phyloP scores from a whole-genome alignment of 64 coral and sea anemone genomes.

The Stichodactyla helianthus region DNA sequence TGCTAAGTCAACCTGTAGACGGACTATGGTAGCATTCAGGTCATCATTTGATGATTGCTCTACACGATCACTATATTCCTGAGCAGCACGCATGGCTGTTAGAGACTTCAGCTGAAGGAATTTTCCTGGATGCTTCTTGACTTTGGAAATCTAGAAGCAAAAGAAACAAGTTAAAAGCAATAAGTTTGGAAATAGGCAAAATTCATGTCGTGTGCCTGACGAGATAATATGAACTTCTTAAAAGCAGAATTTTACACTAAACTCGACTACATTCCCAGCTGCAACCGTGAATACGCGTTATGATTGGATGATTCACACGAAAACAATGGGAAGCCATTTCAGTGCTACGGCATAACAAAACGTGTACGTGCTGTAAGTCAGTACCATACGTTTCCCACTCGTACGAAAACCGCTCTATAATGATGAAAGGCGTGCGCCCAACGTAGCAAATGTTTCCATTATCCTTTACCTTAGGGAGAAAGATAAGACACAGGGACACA shows the following conservation, averaged over 20 bases:
- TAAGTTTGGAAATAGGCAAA: not conserved
- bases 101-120: slow-evolving; percentile 18
- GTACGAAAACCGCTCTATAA: no score
- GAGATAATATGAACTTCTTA: not conserved
- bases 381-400: no score
- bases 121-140: slow-evolving; percentile 29
- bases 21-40: not conserved
- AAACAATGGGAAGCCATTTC: no score
- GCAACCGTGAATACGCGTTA: no score
- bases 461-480: slow-evolving; percentile 52
- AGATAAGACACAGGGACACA: slow-evolving; percentile 43
- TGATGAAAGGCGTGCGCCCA: no score
- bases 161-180: not conserved
- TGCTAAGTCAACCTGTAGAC: slow-evolving; percentile 54
- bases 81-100: not conserved
- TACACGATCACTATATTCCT: not conserved
- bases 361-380: no score
- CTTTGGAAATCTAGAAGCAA: slow-evolving; percentile 36
- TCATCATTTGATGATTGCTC: not conserved
- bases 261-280: not conserved
- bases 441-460: no score
- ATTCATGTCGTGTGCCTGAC: not conserved
- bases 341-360: no score
- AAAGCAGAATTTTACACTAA: not conserved
- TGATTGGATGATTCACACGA: no score